phyloP scores from a whole-genome alignment of 2,888 invertebrate genomes.

The Rhyacophila evoluta region DNA sequence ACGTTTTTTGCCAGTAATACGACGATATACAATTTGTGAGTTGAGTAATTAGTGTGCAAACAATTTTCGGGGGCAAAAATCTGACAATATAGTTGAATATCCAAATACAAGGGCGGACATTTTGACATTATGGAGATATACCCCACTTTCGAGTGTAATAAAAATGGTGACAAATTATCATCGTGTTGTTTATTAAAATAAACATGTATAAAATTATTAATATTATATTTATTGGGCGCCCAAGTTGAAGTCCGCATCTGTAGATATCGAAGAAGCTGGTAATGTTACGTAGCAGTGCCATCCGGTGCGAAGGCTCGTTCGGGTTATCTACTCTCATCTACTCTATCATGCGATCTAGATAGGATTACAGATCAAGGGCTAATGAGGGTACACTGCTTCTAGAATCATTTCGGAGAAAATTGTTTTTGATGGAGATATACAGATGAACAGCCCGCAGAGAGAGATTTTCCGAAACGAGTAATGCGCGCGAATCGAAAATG shows the following conservation, averaged over 20 bases:
- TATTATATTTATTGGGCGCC: no score
- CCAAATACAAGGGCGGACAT: no score
- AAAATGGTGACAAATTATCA: no score
- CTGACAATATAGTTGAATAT: no score
- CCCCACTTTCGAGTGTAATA: no score
- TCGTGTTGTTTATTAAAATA: no score
- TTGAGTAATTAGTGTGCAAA: no score
- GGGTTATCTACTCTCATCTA: slow-evolving; percentile 17
- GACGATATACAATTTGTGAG: no score
- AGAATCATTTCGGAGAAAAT: slow-evolving; percentile 41
- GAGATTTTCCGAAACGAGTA: neutral
- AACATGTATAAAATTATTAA: no score
- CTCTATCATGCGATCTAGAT: slow-evolving; percentile 14
- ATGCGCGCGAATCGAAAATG: neutral
- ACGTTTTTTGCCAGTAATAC: no score
- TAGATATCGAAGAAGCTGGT: neutral
- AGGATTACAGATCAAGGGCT: slow-evolving; percentile 31
- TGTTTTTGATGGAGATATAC: slow-evolving; percentile 20
- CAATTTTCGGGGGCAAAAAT: no score
- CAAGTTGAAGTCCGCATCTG: neutral
- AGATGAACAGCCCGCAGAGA: neutral
- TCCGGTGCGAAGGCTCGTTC: slow-evolving; percentile 16
- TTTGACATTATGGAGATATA: no score
- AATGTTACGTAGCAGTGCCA: neutral
- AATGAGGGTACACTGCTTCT: slow-evolving; percentile 45